Base-by-base conservation (phyloP, 2,113 vertebrate genomes). In the Melanerpes formicivorus region DNA sequence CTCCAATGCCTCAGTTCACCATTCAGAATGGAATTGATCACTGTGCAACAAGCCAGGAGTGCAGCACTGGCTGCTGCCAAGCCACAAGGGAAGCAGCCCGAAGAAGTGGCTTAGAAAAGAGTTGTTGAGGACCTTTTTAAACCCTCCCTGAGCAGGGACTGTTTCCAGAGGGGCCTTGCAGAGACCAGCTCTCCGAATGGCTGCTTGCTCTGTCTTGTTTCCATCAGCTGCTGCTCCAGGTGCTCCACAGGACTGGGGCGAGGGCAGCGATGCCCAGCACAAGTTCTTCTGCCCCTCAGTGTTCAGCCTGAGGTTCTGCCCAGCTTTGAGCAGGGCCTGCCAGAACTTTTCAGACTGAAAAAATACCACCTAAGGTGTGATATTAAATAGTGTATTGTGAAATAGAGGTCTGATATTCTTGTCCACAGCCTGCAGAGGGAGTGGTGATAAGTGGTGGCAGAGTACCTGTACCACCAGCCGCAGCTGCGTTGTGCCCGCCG, bases 1-100 rank as follows among this genome's bases (percentile, higher is more conserved):
- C 4, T 7, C 4, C 11, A 5, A 5, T 6, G 19, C 4, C 58
- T 34, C 25, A 15, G 34, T 11, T 29, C 46, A 12, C 34, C 44
- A 5, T 6, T 18, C 17, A 4, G 18, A 3, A 2, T 13, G 29
- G 42, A 44, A 54, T 2, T 0, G 2, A 4, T 42, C 2, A 1
- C 17, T 32, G 0, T 8, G 2, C 37, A 15, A 59, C 37, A 4
- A 74, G 56, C 34, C 25, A 11, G 69, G 10, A 25, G 29, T 1
- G 0, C 29, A 10, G 59, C 11, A 9, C 22, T 22, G 27, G 8
- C 50, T 18, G 15, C 84, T 67, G 30, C 37, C 9, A n/a, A 44
- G 52, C n/a, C 37, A 10, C 44, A 3, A 4, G 54, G 29, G 69
- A 18, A 63, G 32, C 59, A 69, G 42, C 72, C 65, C 10, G 17